Evolutionary conservation across 2,888 invertebrate genomes (phyloP).

Genomic region (Candidula unifasciata): DNA sequence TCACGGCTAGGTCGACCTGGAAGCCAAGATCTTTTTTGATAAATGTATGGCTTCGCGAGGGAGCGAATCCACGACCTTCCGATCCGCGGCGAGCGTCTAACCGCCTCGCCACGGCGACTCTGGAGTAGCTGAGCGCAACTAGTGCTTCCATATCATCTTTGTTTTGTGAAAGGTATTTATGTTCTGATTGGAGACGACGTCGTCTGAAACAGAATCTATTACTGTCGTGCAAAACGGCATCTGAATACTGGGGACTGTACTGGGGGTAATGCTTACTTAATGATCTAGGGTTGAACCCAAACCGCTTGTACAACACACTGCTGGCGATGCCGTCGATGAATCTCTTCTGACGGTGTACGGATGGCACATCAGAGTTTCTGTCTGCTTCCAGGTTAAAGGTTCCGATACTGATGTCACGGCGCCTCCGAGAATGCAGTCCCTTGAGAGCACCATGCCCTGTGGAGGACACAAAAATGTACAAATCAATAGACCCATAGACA

Average conservation of each 20-base stretch:
- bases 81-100: too few species aligned
- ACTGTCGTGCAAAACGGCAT: neutral
- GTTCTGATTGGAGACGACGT: neutral
- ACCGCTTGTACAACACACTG: conserved; percentile 27
- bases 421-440: neutral
- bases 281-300: neutral
- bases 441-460: neutral
- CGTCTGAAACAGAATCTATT: neutral
- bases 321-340: conserved; percentile 34
- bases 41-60: too few species aligned
- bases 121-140: too few species aligned
- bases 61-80: too few species aligned
- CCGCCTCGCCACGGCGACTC: too few species aligned
- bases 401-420: neutral
- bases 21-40: too few species aligned
- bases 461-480: neutral
- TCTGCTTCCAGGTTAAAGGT: neutral
- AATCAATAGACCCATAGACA: neutral
- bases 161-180: too few species aligned
- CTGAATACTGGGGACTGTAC: neutral
- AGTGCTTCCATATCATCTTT: too few species aligned
- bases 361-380: too few species aligned
- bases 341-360: neutral
- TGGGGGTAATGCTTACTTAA: neutral
- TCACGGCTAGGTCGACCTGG: too few species aligned